Base-by-base conservation (phyloP, 2,113 vertebrate genomes). In the Pungitius pungitius region DNA sequence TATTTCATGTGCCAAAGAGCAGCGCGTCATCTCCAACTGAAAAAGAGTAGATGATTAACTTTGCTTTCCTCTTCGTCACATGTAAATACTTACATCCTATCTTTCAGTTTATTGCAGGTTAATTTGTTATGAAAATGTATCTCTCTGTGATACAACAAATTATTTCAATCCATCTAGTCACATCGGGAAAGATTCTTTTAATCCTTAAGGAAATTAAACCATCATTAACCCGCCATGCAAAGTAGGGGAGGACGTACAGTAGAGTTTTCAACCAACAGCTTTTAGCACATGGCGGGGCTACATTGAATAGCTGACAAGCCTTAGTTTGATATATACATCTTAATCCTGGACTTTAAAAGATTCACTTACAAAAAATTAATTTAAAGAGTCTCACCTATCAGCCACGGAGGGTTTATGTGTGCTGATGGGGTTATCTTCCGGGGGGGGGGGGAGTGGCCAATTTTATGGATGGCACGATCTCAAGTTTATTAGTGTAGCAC, bases 1-100 rank as follows among this genome's bases (percentile, higher is more conserved):
- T 56, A 66, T 56, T 71, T 63, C 37, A 60, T 55, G 39, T 56
- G 15, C 79, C 45, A 68, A 76, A 82, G 72, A 82, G 75, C 77
- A 81, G n/a, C n/a, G n/a, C n/a, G n/a, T n/a, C n/a, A n/a, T n/a
- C n/a, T n/a, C n/a, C n/a, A n/a, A 33, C 49, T 12, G 8, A 20
- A n/a, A 37, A 45, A 17, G 37, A 61, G 56, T 61, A 26, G 47
- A 67, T 79, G n/a, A 72, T 61, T 42, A 49, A 64, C 62, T 55
- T n/a, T 35, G 33, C 33, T 35, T 7, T 35, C 33, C 33, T 35
- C 30, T 22, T 35, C 4, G 30, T 20, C n/a, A 39, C 24, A 69
- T 71, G 66, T 70, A 56, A 69, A 75, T 67, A 71, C 4, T 3
- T 58, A 6, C 9, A 73, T 45, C 63, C 49, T 42, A 63, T 39